Base-by-base conservation (phyloP, 2,797 vertebrate species). In the Balearica regulorum region DNA sequence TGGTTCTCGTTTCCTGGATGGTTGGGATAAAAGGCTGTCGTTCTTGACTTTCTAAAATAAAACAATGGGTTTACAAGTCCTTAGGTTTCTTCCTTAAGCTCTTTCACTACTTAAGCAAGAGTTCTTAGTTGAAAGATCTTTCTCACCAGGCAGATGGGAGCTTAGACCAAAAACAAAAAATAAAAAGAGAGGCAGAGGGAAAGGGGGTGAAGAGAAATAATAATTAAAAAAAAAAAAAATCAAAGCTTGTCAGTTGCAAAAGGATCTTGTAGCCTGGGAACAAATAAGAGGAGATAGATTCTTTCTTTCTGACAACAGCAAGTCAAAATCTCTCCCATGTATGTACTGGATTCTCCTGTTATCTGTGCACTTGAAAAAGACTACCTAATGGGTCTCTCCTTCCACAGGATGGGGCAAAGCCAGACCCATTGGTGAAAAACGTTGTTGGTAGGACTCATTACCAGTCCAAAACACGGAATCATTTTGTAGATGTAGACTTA, bases 131-230 rank as follows among this genome's bases (percentile, higher is more conserved):
- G 46, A 70, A 85, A 71, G 33, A n/a, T 43, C 11, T 53, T 85
- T 81, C 37, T 81, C 6, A 3, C 12, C 14, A 54, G 17, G 13
- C 21, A n/a, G 14, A 14, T 51, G 25, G 43, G 35, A 84, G 16
- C 29, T 31, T 18, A 65, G 19, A 28, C 11, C 4, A 17, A 17
- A 10, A 7, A 31, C 31, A 31, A 54, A 19, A 54, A 18, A 54
- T n/a, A n/a, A 54, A 49, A 49, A 5, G 22, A 7, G 26, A 16
- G 15, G 3, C 7, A 22, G 10, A 5, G 1, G 2, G 6, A 10
- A 19, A 8, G 26, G 61, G 8, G 28, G 29, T 6, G 21, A 66
- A 64, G 28, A 65, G 39, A 53, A 57, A 53, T 28, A 75, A 35
- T 51, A 43, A 54, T 55, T n/a, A 1, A 16, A 44, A 44, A 41